These are phyloP conservation scores for Pao palembangensis DNA, from an alignment of 2,113 vertebrate species.

Conservation along the genomic window DNA sequence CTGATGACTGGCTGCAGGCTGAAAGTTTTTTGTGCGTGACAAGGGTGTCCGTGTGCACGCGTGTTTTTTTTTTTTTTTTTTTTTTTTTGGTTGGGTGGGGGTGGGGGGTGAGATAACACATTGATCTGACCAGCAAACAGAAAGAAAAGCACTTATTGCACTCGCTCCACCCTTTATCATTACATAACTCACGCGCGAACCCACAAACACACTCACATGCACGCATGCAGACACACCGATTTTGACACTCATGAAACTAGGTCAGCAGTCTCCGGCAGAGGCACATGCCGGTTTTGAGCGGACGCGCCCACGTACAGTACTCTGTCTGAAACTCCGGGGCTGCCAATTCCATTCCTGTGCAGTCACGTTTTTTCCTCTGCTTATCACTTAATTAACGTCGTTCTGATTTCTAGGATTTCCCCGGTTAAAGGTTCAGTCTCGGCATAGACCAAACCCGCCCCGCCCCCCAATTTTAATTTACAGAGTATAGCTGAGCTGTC, in stretches of 20 bases:
- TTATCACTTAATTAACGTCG: slow-evolving; percentile 10
- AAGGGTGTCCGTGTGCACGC: not conserved
- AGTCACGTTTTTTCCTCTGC: slow-evolving; percentile 33
- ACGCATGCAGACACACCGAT: slow-evolving; percentile 47
- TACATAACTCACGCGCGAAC: slow-evolving; percentile 48
- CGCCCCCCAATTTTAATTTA: too few species aligned
- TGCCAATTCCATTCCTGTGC: slow-evolving; percentile 37
- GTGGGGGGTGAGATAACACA: slow-evolving; percentile 14
- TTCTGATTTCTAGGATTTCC: slow-evolving; percentile 15
- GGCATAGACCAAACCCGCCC: too few species aligned
- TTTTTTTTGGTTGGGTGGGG: too few species aligned
- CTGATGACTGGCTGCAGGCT: slow-evolving; percentile 47
- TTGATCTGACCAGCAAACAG: slow-evolving; percentile 31
- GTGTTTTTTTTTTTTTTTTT: not conserved
- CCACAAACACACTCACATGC: slow-evolving; percentile 11
- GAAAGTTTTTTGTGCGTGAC: slow-evolving; percentile 14
- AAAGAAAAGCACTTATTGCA: slow-evolving; percentile 11
- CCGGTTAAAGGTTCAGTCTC: slow-evolving; percentile 4
- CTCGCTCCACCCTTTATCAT: slow-evolving; percentile 19
- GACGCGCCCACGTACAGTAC: slow-evolving; percentile 51
- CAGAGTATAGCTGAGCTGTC: too few species aligned
- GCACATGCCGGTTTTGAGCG: slow-evolving; percentile 49
- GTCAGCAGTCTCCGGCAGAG: slow-evolving; percentile 49
- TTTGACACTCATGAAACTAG: slow-evolving; percentile 50
- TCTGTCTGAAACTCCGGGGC: slow-evolving; percentile 15